A percentile compares a stretch with the other conserved stretches of the same genome.
phyloP scores from a whole-genome alignment of 2,113 vertebrate genomes.

The Condylura cristata region DNA sequence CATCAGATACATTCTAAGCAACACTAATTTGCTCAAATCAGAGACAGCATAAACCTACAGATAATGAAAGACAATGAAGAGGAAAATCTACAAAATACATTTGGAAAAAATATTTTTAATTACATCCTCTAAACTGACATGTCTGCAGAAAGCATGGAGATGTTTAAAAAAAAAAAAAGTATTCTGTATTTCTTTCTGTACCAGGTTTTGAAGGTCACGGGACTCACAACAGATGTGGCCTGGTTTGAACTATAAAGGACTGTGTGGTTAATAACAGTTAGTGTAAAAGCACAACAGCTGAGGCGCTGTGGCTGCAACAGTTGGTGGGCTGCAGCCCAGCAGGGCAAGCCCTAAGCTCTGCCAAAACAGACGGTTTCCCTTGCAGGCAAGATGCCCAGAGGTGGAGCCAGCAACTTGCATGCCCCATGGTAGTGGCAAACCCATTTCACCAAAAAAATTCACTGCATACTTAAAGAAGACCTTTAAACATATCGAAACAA shows the following conservation, averaged over 20 bases:
- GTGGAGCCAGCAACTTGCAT: background rate
- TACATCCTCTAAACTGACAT: background rate
- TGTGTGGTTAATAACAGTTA: constrained; percentile 82
- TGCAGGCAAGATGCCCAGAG: background rate
- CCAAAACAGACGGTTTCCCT: constrained; percentile 13
- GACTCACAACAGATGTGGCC: constrained; percentile 88
- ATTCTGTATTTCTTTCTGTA: constrained; percentile 79
- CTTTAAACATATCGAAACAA: background rate
- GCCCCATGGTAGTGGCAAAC: background rate
- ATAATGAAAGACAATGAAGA: background rate
- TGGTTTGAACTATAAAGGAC: constrained; percentile 83
- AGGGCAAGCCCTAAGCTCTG: background rate
- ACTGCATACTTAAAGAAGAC: background rate
- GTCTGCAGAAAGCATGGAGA: background rate
- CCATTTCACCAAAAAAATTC: background rate
- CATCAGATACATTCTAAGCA: background rate
- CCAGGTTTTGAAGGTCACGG: constrained; percentile 88
- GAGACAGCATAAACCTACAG: background rate
- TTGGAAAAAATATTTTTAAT: constrained; percentile 48
- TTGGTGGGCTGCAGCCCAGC: constrained; percentile 72
- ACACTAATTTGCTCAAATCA: background rate
- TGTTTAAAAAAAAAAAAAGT: constrained; percentile 40
- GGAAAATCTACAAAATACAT: background rate
- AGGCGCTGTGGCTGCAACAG: constrained; percentile 76
- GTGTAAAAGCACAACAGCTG: constrained; percentile 84